phyloP scores from a whole-genome alignment of 1,140 invertebrate genomes.

The Lerema accius region DNA sequence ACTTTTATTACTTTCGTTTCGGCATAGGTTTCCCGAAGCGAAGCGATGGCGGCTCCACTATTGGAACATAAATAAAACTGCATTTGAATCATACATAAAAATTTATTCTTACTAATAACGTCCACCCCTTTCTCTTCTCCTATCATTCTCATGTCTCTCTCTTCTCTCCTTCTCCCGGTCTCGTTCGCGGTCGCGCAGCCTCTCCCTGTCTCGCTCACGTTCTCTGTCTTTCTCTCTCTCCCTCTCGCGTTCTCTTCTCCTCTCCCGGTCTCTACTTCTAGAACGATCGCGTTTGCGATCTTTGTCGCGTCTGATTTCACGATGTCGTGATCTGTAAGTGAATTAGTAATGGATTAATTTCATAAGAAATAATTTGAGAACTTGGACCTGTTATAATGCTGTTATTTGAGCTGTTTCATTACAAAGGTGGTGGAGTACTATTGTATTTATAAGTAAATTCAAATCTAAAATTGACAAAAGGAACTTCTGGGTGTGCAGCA shows the following conservation, averaged over 20 bases:
- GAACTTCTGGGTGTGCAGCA: no score
- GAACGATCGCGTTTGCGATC: slow-evolving; percentile 77
- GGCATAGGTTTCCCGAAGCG: no score
- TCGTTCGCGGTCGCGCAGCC: slow-evolving; percentile 58
- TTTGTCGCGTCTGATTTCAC: slow-evolving; percentile 81
- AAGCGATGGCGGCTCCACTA: no score
- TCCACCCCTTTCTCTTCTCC: slow-evolving; percentile 66
- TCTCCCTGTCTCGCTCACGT: slow-evolving; percentile 73
- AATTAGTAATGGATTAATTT: slow-evolving; percentile 16
- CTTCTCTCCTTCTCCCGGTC: slow-evolving; percentile 67
- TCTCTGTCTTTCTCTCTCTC: slow-evolving; percentile 72
- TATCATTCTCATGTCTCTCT: slow-evolving; percentile 71
- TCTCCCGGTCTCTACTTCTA: slow-evolving; percentile 77
- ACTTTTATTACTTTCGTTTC: no score
- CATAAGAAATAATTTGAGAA: no score
- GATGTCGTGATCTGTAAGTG: slow-evolving; percentile 80
- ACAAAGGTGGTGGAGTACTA: no score
- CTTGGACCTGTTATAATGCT: no score
- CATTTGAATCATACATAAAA: no score
- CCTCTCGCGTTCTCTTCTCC: slow-evolving; percentile 76
- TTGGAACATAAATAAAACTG: no score
- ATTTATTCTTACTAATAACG: slow-evolving; percentile 65
- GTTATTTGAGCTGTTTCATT: no score
- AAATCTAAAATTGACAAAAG: no score
- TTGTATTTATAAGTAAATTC: no score